Percentiles rank a stretch among this genome's conserved stretches.
These are phyloP conservation scores for Sphenodon punctatus DNA, from an alignment of 2,797 vertebrate species.

Conservation along the genomic window DNA sequence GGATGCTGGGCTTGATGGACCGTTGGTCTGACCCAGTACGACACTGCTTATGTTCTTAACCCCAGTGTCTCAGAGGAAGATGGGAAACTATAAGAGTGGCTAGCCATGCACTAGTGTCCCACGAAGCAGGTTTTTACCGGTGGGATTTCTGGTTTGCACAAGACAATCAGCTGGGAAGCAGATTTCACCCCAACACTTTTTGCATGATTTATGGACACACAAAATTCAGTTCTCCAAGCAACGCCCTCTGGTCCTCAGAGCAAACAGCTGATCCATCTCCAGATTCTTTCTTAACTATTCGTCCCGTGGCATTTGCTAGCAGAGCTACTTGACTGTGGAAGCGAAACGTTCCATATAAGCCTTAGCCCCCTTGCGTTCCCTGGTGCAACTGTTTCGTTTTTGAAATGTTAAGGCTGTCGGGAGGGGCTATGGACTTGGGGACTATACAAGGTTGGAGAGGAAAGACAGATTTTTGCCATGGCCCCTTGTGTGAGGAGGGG, in stretches of 20 bases:
- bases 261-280: neutral
- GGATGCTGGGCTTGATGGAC: no score
- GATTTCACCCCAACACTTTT: neutral
- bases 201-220: neutral
- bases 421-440: neutral
- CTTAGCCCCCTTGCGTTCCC: no score
- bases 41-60: no score
- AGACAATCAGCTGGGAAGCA: neutral
- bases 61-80: no score
- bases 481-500: no score
- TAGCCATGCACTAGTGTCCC: neutral
- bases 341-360: no score
- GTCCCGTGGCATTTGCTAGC: no score
- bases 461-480: no score
- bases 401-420: no score
- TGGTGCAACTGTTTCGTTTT: no score
- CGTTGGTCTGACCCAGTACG: no score
- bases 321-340: no score
- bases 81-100: neutral
- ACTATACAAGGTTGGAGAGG: neutral
- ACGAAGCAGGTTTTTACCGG: neutral
- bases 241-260: rapidly evolving
- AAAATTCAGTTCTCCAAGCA: neutral
- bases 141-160: neutral
- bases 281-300: neutral